Base-by-base conservation (phyloP, 1,140 invertebrate species). In the Drosophila lini region DNA sequence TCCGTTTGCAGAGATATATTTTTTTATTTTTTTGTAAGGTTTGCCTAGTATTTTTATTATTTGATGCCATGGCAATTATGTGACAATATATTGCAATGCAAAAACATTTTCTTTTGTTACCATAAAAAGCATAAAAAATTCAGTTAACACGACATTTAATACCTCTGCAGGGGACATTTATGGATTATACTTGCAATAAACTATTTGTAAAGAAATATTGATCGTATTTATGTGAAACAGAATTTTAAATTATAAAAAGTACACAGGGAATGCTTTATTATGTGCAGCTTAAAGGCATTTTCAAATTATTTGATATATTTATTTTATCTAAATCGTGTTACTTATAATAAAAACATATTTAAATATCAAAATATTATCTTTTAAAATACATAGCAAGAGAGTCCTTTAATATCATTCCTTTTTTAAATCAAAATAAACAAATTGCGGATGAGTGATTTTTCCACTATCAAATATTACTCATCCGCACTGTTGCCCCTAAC, bases 371-470 rank as follows among this genome's bases (percentile, higher is more conserved):
- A 41, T n/a, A n/a, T 9, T 41, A 11, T 19, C 10, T 4, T 44
- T 5, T 5, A 8, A 41, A 50, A 11, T 34, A 34, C 0, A 52
- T 2, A 8, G 0, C 6, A 8, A 15, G 15, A 25, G 4, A 48
- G 3, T 4, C 15, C 15, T 34, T 0, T 1, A 5, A 22, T 22
- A 36, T 34, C 1, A 34, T 3, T 1, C 3, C 5, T 19, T 10
- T 22, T 32, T n/a, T 11, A 11, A 34, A n/a, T 28, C 3, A 25
- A 28, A 19, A 59, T 19, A 45, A 11, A 25, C 7, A 31, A 59
- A 16, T n/a, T 41, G 61, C 61, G 61, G 19, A 60, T 63, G 61
- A 42, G 38, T 60, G 55, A 60, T 63, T 60, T 63, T 63, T 22
- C 13, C 11, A 40, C 50, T 31, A 47, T 15, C 8, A 50, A 42